phyloP scores from a whole-genome alignment of 2,113 vertebrate species.

The Phyllopteryx taeniolatus region DNA sequence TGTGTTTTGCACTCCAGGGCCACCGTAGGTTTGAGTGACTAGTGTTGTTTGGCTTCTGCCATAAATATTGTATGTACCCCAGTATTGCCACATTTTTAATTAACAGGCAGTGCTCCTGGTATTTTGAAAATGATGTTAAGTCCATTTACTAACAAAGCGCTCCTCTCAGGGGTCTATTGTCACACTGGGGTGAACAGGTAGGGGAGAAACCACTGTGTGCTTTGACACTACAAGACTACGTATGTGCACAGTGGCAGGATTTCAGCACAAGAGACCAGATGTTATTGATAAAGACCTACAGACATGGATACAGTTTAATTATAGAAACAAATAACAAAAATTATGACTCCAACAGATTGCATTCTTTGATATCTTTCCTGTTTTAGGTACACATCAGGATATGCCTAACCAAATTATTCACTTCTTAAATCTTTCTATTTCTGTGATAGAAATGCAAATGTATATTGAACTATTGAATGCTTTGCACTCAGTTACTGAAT shows the following conservation, averaged over 20 bases:
- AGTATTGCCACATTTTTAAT: constrained; percentile 56
- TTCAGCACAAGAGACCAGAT: no score
- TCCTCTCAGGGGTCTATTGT: constrained; percentile 65
- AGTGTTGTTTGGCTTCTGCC: constrained; percentile 44
- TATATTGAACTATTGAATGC: background rate
- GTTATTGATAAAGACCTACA: no score
- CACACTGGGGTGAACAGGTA: constrained; percentile 40
- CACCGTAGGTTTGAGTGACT: background rate
- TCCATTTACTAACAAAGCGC: constrained; percentile 66
- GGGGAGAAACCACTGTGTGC: constrained; percentile 42
- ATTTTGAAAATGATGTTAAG: constrained; percentile 71
- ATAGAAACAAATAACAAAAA: background rate
- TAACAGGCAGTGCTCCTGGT: constrained; percentile 46
- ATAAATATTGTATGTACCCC: constrained; percentile 60
- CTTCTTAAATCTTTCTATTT: background rate
- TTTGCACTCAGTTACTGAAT: background rate
- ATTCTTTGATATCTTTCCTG: background rate
- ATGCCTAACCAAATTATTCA: background rate
- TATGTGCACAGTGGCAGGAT: constrained; percentile 55
- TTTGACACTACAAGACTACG: constrained; percentile 62
- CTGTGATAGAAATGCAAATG: background rate
- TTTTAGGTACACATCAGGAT: background rate
- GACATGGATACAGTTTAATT: no score
- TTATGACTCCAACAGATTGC: background rate
- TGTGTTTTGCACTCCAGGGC: no score